Conservation (phyloP, 2,797 vertebrate genomes). For the Chiloscyllium punctatum region DNA sequence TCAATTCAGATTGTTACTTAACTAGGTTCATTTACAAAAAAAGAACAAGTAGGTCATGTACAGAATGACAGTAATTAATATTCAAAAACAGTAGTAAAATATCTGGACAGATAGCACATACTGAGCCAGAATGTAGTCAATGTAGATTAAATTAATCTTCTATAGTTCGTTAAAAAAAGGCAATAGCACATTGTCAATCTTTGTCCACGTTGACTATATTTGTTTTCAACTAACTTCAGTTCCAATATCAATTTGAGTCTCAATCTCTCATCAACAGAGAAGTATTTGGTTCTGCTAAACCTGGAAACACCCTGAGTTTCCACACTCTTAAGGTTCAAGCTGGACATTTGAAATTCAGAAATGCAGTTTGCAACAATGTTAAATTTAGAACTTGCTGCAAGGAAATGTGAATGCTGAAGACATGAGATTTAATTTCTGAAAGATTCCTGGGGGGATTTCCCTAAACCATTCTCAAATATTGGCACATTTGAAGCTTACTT, state of each 20-base stretch:
- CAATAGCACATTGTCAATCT: neutral
- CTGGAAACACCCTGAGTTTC: neutral
- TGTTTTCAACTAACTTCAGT: neutral
- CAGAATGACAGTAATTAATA: neutral
- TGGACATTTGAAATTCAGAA: neutral
- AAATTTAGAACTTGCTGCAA: neutral
- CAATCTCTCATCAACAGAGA: neutral
- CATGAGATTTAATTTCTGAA: neutral
- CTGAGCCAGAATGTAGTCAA: neutral
- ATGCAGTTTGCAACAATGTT: neutral
- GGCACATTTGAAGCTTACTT: neutral
- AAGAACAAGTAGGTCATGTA: neutral
- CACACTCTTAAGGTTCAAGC: neutral
- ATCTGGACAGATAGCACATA: neutral
- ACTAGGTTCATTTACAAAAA: neutral
- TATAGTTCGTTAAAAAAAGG: neutral
- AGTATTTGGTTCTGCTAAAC: too few relatives aligned
- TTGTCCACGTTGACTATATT: neutral
- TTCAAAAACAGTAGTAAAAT: neutral
- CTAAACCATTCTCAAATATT: neutral
- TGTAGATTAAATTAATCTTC: neutral
- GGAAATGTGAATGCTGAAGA: neutral
- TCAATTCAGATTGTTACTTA: neutral
- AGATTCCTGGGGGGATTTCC: neutral
- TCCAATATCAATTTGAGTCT: neutral